Percentiles rank a stretch among this genome's conserved stretches.
Conservation (phyloP, 2,888 invertebrate genomes). For the Aspidiotus destructor region DNA sequence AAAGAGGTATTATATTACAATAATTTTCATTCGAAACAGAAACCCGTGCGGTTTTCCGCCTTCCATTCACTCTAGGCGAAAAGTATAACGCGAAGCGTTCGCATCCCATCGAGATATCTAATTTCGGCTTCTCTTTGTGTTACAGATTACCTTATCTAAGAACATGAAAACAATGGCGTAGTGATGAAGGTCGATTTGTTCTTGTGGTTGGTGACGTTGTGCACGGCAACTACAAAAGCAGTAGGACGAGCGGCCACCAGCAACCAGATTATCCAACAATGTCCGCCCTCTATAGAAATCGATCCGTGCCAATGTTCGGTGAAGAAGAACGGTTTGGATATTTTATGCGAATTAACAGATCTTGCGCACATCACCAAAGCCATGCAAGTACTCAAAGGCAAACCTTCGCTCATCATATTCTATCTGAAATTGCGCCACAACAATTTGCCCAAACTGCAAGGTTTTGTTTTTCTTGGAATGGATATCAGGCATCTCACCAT, state of each 20-base stretch:
- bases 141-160: constrained; percentile 4
- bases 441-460: constrained; percentile 70
- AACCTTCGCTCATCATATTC: constrained; percentile 67
- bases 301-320: constrained; percentile 72
- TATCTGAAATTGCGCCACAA: constrained; percentile 81
- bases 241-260: constrained; percentile 19
- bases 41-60: too few species aligned
- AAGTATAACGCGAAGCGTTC: neutral
- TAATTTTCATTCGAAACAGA: too few species aligned
- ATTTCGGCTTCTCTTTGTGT: constrained; percentile 3
- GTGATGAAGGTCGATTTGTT: constrained; percentile 24
- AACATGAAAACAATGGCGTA: constrained; percentile 28
- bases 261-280: constrained; percentile 43
- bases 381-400: constrained; percentile 71
- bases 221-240: constrained; percentile 18
- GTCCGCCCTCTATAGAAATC: constrained; percentile 64
- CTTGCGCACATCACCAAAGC: constrained; percentile 65
- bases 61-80: too few species aligned
- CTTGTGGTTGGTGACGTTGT: constrained; percentile 25
- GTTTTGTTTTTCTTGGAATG: constrained; percentile 75
- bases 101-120: neutral
- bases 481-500: constrained; percentile 81
- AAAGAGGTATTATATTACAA: too few species aligned
- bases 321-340: constrained; percentile 79
- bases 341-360: constrained; percentile 79